Evolutionary conservation across 2,113 vertebrate genomes (phyloP).

Genomic region (Felis chaus): DNA sequence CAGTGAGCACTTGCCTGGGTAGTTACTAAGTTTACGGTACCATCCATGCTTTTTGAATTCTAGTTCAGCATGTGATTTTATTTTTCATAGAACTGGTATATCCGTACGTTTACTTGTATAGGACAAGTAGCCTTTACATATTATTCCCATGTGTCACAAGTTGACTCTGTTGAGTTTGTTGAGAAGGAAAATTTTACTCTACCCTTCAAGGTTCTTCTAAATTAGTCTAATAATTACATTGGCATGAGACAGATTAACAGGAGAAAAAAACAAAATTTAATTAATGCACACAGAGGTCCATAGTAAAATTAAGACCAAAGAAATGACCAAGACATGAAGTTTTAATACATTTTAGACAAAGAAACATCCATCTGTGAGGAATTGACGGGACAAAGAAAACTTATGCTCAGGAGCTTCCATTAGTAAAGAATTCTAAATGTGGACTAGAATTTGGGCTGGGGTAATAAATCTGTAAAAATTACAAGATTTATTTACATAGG

Average conservation of each 20-base stretch:
- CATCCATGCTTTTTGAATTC: neutral
- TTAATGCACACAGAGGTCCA: neutral
- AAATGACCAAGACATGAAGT: neutral
- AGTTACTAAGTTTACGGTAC: neutral
- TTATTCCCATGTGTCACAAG: neutral
- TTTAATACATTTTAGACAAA: neutral
- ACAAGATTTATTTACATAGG: neutral
- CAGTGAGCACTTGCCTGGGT: neutral
- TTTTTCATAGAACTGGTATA: neutral
- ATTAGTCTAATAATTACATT: neutral
- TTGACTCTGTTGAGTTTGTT: neutral
- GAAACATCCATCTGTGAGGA: neutral
- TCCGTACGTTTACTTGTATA: neutral
- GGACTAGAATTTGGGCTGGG: neutral
- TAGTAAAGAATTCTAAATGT: neutral
- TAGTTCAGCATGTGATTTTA: neutral
- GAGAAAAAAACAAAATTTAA: neutral
- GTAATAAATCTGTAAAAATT: neutral
- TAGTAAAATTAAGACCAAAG: neutral
- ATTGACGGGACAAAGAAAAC: neutral
- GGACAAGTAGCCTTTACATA: neutral
- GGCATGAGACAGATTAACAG: neutral
- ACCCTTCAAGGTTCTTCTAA: neutral
- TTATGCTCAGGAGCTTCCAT: neutral
- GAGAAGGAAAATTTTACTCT: neutral